Base-by-base conservation (phyloP, 2,888 invertebrate species). In the Odiellus spinosus region DNA sequence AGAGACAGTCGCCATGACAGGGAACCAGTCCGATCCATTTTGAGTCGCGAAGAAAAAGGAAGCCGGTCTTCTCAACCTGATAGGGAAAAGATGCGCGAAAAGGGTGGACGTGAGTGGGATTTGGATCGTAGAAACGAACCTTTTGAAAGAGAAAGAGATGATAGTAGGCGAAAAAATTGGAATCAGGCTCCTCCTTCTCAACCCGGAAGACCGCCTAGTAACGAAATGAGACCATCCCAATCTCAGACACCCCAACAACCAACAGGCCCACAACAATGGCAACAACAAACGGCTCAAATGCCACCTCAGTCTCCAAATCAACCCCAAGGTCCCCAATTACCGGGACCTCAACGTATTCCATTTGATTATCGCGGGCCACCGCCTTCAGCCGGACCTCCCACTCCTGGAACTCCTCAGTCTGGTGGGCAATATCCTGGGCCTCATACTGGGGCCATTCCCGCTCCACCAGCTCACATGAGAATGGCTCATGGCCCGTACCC, bases 401-500 rank as follows among this genome's bases (percentile, higher is more conserved):
- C 47, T 11, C 56, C 53, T 19, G 54, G 61, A 15, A 44, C 45
- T 14, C 20, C 15, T 32, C 63, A 63, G 51, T 59, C 46, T 49
- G 55, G 52, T 44, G 61, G 61, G 45, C 61, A 60, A 8, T 63
- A 60, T 56, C 61, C 61, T 43, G 57, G 59, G 40, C 60, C 56
- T 15, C 54, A 49, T 38, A 46, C 51, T 18, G 47, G 51, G 36
- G 49, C 59, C 49, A 56, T 61, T 51, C 61, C 48, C 38, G 44
- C 40, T 10, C 48, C 62, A 54, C 59, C 60, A 53, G 60, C 59
- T 8, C 26, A 36, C 36, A 14, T 36, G 14, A 15, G 36, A 36
- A 36, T 36, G 36, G 14, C 14, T 11, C 36, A 14, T n/a, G 14
- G 36, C 11, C 36, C 36, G 12, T 36, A 36, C 11, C 14, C 14